These are phyloP conservation scores for Coptodon bakossiorum DNA, from an alignment of 2,113 vertebrate genomes.

Conservation along the genomic window DNA sequence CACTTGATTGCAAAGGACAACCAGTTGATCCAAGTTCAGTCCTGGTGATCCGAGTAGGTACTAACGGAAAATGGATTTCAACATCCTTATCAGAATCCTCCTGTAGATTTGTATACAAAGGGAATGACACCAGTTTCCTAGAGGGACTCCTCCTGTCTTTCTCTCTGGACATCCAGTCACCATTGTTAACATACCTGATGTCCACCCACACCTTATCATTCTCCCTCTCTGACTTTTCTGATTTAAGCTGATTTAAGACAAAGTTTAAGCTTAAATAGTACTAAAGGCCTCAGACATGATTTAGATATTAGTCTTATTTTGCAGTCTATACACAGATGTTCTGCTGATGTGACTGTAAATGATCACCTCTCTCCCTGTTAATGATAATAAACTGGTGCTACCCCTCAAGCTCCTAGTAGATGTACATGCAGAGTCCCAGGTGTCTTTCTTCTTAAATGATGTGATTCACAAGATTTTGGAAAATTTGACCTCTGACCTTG, in stretches of 20 bases:
- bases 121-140: not conserved
- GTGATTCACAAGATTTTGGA: not conserved
- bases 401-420: not conserved
- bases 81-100: not conserved
- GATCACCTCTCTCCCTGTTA: not conserved
- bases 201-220: not conserved
- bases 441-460: not conserved
- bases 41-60: not conserved
- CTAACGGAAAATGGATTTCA: not conserved
- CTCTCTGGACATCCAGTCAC: not conserved
- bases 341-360: fast-evolving
- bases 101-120: not conserved
- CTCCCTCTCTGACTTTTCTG: not conserved
- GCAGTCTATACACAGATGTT: not conserved
- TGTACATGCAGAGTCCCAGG: not conserved
- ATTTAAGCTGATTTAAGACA: not conserved
- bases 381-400: not conserved
- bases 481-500: not conserved
- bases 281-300: not conserved
- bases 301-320: not conserved
- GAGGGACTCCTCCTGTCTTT: not conserved
- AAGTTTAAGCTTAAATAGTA: not conserved
- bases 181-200: not conserved
- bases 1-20: not conserved
- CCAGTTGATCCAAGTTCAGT: not conserved